Evolutionary conservation across 2,113 vertebrate genomes (phyloP).

Genomic region (Synodontis membranacea): DNA sequence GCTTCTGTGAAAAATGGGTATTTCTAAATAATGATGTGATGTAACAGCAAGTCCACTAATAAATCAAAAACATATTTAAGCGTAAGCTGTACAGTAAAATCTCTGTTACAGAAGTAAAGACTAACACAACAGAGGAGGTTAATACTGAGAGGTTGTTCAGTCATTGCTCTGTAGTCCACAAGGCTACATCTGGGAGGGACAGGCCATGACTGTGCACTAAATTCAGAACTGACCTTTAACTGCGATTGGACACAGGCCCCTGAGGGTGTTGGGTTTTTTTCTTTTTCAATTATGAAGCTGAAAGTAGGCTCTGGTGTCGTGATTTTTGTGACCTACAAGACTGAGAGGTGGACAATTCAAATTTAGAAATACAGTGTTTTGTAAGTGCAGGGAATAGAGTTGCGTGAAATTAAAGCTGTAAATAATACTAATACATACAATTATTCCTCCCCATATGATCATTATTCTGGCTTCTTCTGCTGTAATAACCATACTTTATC

Average conservation of each 20-base stretch:
- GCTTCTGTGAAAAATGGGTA: neutral
- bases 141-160: conserved; percentile 9
- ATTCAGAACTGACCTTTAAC: conserved; percentile 54
- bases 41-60: neutral
- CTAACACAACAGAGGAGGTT: conserved; percentile 20
- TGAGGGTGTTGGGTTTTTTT: conserved; percentile 38
- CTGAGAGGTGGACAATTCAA: neutral
- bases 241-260: conserved; percentile 45
- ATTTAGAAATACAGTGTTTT: neutral
- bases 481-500: neutral
- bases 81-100: neutral
- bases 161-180: conserved; percentile 33
- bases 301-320: conserved; percentile 23
- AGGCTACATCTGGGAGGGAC: conserved; percentile 34
- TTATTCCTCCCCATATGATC: neutral
- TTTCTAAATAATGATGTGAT: conserved; percentile 20
- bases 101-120: conserved; percentile 38
- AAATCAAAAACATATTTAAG: conserved; percentile 6
- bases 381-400: neutral
- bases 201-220: conserved; percentile 45
- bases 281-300: conserved; percentile 32
- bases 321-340: conserved; percentile 22
- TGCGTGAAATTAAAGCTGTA: neutral
- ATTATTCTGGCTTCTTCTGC: neutral
- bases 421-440: neutral